These are phyloP conservation scores for Redunca redunca DNA, from an alignment of 2,113 vertebrate genomes.

Conservation along the genomic window DNA sequence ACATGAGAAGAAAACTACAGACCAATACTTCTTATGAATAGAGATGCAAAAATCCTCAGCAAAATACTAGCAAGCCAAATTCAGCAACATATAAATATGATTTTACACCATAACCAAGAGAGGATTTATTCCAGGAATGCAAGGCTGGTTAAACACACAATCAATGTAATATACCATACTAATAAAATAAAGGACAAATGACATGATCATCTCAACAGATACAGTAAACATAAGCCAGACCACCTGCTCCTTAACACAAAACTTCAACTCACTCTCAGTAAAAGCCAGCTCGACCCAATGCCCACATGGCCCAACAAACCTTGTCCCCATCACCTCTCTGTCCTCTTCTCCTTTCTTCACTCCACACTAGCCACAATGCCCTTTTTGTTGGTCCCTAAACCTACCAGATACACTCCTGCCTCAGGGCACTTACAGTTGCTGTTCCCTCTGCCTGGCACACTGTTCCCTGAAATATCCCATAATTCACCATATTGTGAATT, in stretches of 20 bases:
- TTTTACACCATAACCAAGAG: not conserved
- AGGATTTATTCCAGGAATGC: not conserved
- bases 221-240: not conserved
- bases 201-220: not conserved
- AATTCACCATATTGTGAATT: not conserved
- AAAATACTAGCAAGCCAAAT: not conserved
- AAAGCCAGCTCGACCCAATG: not conserved
- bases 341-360: not conserved
- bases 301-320: not conserved
- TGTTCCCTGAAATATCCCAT: not conserved
- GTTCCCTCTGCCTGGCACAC: not conserved
- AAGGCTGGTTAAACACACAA: not conserved
- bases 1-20: not conserved
- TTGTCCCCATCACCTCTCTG: not conserved
- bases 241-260: not conserved
- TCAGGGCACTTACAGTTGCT: not conserved
- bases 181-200: not conserved
- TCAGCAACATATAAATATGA: not conserved
- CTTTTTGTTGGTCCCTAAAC: not conserved
- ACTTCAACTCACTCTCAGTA: not conserved
- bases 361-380: not conserved
- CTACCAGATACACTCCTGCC: not conserved
- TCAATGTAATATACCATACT: not conserved
- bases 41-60: not conserved
- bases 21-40: not conserved